These are phyloP conservation scores for Formicarius rufipectus DNA, from an alignment of 2,113 vertebrate species.

Conservation along the genomic window DNA sequence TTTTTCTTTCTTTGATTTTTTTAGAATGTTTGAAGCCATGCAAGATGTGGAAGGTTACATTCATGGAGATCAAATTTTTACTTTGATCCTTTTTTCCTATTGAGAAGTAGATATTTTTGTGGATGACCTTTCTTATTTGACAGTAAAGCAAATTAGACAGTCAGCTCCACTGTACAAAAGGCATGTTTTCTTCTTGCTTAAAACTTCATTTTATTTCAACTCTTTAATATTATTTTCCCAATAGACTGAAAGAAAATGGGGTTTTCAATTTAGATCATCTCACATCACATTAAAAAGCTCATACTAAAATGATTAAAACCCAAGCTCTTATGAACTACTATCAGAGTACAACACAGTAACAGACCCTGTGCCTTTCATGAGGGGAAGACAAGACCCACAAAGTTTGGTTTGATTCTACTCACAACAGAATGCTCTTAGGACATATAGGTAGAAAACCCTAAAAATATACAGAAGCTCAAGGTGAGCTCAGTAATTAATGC, in stretches of 20 bases:
- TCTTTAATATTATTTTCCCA: neutral
- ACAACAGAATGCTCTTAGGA: neutral
- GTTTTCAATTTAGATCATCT: neutral
- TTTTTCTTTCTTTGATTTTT: neutral
- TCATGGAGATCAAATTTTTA: neutral
- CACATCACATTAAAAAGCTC: neutral
- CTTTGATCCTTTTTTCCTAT: neutral
- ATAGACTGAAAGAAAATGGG: neutral
- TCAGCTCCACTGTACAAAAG: neutral
- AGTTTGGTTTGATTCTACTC: neutral
- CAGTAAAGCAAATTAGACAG: neutral
- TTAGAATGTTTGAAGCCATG: neutral
- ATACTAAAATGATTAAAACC: neutral
- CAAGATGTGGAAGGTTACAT: neutral
- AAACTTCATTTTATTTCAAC: neutral
- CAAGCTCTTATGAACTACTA: neutral
- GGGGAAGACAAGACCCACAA: neutral
- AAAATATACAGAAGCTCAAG: neutral
- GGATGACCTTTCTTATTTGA: neutral
- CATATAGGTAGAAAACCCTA: neutral
- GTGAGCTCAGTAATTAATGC: neutral
- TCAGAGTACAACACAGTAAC: neutral
- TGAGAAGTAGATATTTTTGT: neutral
- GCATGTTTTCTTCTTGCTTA: neutral
- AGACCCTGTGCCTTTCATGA: neutral